These are phyloP conservation scores for Lynx canadensis DNA, from an alignment of 2,113 vertebrate species.

Conservation along the genomic window DNA sequence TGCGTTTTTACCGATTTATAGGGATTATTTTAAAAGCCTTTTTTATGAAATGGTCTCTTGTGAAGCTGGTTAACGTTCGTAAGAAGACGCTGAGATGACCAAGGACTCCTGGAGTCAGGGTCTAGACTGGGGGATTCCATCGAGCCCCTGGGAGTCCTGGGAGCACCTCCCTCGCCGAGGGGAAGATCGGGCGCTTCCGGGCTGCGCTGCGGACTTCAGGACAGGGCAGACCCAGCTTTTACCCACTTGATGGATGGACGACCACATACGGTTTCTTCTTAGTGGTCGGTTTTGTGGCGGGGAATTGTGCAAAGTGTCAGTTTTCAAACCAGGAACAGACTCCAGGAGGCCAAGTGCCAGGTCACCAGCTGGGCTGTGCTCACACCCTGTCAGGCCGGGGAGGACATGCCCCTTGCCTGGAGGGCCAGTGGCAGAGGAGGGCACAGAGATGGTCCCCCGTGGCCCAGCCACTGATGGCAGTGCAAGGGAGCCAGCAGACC, in stretches of 20 bases:
- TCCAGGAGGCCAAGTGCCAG: background rate
- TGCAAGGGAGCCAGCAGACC: too few species aligned
- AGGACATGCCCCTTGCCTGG: fast-evolving
- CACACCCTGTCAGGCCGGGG: fast-evolving
- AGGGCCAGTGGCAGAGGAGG: fast-evolving
- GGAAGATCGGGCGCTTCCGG: background rate
- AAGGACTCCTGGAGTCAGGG: background rate
- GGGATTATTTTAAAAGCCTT: background rate
- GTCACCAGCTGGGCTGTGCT: fast-evolving
- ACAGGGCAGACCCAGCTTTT: too few species aligned
- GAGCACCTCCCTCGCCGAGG: fast-evolving
- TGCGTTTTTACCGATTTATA: background rate
- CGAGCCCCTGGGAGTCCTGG: background rate
- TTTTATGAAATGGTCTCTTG: background rate
- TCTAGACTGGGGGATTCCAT: background rate
- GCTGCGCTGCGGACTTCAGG: background rate
- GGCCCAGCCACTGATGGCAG: background rate
- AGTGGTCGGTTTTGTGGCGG: background rate
- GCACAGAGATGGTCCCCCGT: background rate
- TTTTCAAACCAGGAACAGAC: background rate
- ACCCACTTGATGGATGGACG: too few species aligned
- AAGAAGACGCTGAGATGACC: background rate
- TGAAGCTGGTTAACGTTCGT: background rate
- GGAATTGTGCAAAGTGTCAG: background rate
- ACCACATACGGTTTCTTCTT: background rate